Base-by-base conservation (phyloP, 2,113 vertebrate species). In the Etia nguti region DNA sequence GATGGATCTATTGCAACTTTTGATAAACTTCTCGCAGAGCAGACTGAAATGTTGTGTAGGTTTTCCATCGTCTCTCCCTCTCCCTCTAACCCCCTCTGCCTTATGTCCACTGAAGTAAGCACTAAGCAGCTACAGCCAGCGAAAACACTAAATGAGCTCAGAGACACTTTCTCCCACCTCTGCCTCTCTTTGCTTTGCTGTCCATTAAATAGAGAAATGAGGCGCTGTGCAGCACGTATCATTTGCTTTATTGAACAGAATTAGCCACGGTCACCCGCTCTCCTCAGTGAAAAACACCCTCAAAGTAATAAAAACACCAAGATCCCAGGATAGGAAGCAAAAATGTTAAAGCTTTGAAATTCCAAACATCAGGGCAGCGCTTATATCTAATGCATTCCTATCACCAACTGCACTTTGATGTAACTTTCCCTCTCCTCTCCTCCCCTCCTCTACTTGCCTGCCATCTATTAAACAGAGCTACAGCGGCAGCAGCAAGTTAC, bases 401-500 rank as follows among this genome's bases (percentile, higher is more conserved):
- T 88, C 86, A 82, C 82, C 90, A 90, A 65, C 88, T 84, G 86
- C 73, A 89, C 92, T 92, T 93, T 92, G 91, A 94, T 92, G 92
- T 82, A 77, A 86, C 92, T 84, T 90, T 79, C 83, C 57, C 83
- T 87, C 83, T 83, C 22, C 82, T 56, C 83, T 85, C 52, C 80
- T 80, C 81, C 31, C 57, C 59, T 77, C 84, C n/a, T 75, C 48
- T 77, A 81, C 18, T 65, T 50, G 36, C 83, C 54, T 41, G 36
- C 68, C 87, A 75, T 91, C 70, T 86, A 90, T 91, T 91, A 85
- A 81, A 89, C 83, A 70, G 29, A 77, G 56, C 86, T 86, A 82
- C 83, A 60, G 82, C 77, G 3, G 89, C 80, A 79, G 80, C 84
- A 81, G 52, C 56, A 73, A 92, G 46, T 86, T 86, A 55, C 29